Conservation (phyloP, 2,113 vertebrate species). For the Elephas maximus region DNA sequence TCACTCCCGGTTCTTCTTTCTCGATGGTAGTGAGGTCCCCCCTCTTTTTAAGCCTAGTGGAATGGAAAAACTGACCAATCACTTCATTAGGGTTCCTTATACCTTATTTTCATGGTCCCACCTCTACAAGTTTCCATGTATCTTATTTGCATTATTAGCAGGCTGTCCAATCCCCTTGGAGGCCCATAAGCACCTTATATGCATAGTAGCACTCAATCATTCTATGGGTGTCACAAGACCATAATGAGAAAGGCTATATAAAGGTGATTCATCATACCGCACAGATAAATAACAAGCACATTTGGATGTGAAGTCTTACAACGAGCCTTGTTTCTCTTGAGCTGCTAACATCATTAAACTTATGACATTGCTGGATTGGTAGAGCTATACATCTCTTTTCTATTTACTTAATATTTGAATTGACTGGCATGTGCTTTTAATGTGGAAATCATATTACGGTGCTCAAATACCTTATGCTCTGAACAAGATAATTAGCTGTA, state of each 20-base stretch:
- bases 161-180: neutral
- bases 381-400: slow-evolving; percentile 33
- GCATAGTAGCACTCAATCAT: neutral
- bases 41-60: neutral
- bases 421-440: slow-evolving; percentile 66
- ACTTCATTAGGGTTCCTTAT: neutral
- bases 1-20: neutral
- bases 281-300: slow-evolving; percentile 73
- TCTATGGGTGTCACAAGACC: neutral
- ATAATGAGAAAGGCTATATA: neutral
- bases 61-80: neutral
- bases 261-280: neutral
- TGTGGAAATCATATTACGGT: slow-evolving; percentile 52
- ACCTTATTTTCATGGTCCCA: neutral
- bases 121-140: neutral
- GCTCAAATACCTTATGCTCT: slow-evolving; percentile 67
- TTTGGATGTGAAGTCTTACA: slow-evolving; percentile 70
- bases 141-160: neutral
- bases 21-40: neutral
- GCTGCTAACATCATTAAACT: slow-evolving; percentile 75
- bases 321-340: slow-evolving; percentile 52
- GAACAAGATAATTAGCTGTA: slow-evolving; percentile 73
- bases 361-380: slow-evolving; percentile 69
- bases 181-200: neutral
- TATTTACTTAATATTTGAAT: slow-evolving; percentile 79